Percentiles rank a stretch among this genome's conserved stretches.
Evolutionary conservation across 2,888 invertebrate species (phyloP).

Genomic region (Drosophila merina): DNA sequence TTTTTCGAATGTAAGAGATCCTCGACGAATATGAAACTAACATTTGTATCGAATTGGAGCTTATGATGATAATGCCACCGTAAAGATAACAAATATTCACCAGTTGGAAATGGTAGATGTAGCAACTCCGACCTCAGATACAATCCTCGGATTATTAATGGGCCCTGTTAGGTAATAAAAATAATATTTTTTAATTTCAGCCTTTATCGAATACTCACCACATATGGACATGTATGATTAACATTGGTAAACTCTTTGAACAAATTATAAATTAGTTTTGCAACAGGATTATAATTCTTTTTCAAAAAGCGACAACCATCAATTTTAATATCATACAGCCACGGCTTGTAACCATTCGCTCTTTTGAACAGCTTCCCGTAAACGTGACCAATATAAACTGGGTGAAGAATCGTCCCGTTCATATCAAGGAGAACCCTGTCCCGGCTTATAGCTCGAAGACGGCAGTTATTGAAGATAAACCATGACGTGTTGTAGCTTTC

Average conservation of each 20-base stretch:
- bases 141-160: constrained; percentile 16
- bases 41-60: constrained; percentile 18
- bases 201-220: not conserved
- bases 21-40: not conserved
- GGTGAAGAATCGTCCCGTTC: constrained; percentile 9
- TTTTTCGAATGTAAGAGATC: not conserved
- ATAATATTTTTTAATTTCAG: not conserved
- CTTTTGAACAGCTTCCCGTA: constrained; percentile 5
- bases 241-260: not conserved
- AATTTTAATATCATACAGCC: constrained; percentile 6
- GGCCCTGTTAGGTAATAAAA: constrained; percentile 16
- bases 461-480: constrained; percentile 39
- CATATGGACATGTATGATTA: constrained; percentile 5
- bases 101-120: constrained; percentile 46
- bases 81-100: constrained; percentile 11
- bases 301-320: constrained; percentile 11
- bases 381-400: not conserved
- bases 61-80: constrained; percentile 6
- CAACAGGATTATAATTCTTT: not conserved
- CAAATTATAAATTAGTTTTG: not conserved
- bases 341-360: constrained; percentile 47
- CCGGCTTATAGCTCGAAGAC: constrained; percentile 31
- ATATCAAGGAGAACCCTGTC: constrained; percentile 1
- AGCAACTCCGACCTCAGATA: constrained; percentile 12
- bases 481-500: constrained; percentile 40